Evolutionary conservation across 2,113 vertebrate genomes (phyloP), one percentile per base, ranked within the genome.

Genomic region (Columbina picui): DNA sequence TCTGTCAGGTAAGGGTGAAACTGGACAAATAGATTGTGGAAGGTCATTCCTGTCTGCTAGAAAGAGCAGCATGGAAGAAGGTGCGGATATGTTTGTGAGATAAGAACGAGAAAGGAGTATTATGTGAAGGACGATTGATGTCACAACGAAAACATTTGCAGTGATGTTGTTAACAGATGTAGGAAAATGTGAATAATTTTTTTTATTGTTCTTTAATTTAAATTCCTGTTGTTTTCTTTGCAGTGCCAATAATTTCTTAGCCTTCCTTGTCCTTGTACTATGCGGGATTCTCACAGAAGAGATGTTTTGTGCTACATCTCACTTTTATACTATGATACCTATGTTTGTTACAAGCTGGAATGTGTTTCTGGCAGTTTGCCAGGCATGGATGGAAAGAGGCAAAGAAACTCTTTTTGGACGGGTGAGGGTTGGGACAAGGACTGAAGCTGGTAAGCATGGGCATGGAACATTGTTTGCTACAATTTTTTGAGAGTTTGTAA

Each of bases 121-220:
- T 87, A 81, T 76, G 43, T 89, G 94, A 94, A 82, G 90, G 76
- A 84, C 32, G 7, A 89, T 57, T 93, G 90, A 92, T 93, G 88
- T 96, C 90, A 95, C 73, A 81, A 41, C 73, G 90, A 94, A 94
- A 97, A 79, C 38, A 90, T 73, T 94, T 76, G 25, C 83, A 89
- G 45, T 90, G 65, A 94, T 88, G 90, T 36, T 95, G 75, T 96
- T 95, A 96, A 87, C 86, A 96, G 96, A 96, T 82, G 88, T 89
- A 87, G 94, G 80, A 94, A 95, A 92, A 90, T 71, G 38, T 53
- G 76, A 96, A 93, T 91, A 88, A 2, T 91, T 86, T 92, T 84
- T 94, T 81, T 39, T 6, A 67, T n/a, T 94, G 75, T 90, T 47
- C 76, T 96, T 91, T 88, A 70, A 84, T 80, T 90, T 93, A 88